These are phyloP conservation scores for Laupala kohalensis DNA, from an alignment of 1,140 invertebrate genomes.

Conservation along the genomic window DNA sequence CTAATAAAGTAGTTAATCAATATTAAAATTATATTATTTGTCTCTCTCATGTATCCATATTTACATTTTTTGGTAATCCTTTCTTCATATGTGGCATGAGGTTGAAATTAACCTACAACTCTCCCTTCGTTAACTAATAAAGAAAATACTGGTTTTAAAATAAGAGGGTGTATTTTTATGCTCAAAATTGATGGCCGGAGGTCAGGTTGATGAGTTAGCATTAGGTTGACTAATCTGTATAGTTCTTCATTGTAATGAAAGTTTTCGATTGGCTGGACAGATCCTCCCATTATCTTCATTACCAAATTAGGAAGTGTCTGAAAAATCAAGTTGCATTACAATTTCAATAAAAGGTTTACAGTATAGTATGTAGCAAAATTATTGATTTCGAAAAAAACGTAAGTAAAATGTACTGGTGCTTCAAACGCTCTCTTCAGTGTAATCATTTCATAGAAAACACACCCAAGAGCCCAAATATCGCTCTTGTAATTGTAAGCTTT, in stretches of 20 bases:
- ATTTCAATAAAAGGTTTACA: background rate
- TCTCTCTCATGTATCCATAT: too few relatives aligned
- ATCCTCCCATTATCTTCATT: background rate
- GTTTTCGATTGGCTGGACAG: background rate
- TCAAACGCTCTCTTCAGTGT: slow-evolving; percentile 45
- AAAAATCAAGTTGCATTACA: background rate
- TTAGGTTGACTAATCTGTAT: background rate
- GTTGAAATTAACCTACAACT: background rate
- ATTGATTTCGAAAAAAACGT: background rate
- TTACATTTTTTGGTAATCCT: too few relatives aligned
- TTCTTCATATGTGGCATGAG: too few relatives aligned
- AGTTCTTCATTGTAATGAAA: background rate
- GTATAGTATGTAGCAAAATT: background rate
- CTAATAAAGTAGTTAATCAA: background rate
- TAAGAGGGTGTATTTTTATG: background rate
- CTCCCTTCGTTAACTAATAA: background rate
- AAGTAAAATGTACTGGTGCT: slow-evolving; percentile 29
- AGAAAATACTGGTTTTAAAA: background rate
- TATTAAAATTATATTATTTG: background rate
- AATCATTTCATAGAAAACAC: slow-evolving; percentile 64
- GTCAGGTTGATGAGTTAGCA: background rate
- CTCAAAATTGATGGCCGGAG: background rate
- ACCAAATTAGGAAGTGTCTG: background rate
- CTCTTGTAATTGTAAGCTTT: slow-evolving; percentile 58
- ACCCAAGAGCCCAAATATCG: slow-evolving; percentile 78